phyloP scores from a whole-genome alignment of 2,888 invertebrate genomes.

The Pristionchus japonicus region DNA sequence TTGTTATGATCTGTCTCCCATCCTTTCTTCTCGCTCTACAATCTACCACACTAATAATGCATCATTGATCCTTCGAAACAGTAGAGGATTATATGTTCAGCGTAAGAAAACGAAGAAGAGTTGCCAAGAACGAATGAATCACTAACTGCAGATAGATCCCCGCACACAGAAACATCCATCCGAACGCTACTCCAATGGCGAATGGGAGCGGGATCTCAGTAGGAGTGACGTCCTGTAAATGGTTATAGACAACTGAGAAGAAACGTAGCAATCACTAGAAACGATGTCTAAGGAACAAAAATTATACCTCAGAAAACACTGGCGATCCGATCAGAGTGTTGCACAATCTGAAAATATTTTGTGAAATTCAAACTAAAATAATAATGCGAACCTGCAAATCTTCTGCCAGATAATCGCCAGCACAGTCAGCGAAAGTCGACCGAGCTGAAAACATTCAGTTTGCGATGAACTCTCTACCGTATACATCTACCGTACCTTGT shows the following conservation, averaged over 20 bases:
- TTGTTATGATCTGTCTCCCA: not conserved
- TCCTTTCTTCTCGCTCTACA: not conserved
- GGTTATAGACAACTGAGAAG: too few relatives aligned
- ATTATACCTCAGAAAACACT: not conserved
- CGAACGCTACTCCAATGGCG: constrained; percentile 65
- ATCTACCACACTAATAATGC: too few relatives aligned
- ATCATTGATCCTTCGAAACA: too few relatives aligned
- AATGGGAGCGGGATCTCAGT: constrained; percentile 46
- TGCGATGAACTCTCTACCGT: not conserved
- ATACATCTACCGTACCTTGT: constrained; percentile 63
- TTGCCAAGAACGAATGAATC: not conserved
- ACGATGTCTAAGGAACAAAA: not conserved
- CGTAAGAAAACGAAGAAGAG: not conserved
- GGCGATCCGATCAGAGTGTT: constrained; percentile 20
- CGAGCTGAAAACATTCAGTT: constrained; percentile 54
- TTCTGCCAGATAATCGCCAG: constrained; percentile 66
- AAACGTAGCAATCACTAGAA: too few relatives aligned
- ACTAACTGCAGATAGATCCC: constrained; percentile 66
- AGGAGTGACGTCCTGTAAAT: not conserved
- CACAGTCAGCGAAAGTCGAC: constrained; percentile 67
- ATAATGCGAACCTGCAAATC: constrained; percentile 39
- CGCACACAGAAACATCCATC: constrained; percentile 75
- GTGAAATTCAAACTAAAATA: not conserved
- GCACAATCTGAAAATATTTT: not conserved
- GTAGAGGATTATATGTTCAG: too few relatives aligned